Percentiles rank a stretch among this genome's conserved stretches.
Conservation (phyloP, 1,140 invertebrate genomes). For the Hermatobates lingyangjiaoensis region DNA sequence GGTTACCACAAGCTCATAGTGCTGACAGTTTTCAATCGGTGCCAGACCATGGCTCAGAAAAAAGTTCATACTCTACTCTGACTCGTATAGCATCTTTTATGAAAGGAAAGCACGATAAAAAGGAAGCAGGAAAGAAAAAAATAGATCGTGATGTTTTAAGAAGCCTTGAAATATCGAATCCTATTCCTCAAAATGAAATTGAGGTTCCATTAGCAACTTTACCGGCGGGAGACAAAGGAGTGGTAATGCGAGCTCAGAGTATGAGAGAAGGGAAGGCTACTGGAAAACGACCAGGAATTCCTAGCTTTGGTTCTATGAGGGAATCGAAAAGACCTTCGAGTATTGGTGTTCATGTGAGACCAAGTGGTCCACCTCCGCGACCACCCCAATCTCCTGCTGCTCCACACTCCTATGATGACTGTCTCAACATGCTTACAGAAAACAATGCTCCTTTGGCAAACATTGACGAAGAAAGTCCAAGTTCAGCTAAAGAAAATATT, state of each 20-base stretch:
- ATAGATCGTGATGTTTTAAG: slow-evolving; percentile 46
- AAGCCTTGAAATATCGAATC: slow-evolving; percentile 60
- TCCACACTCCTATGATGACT: slow-evolving; percentile 43
- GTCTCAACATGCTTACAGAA: slow-evolving; percentile 38
- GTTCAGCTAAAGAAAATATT: slow-evolving; percentile 45
- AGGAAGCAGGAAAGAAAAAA: slow-evolving; percentile 11
- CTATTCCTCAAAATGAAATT: slow-evolving; percentile 48
- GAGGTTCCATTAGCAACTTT: slow-evolving; percentile 31
- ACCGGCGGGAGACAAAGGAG: slow-evolving; percentile 27
- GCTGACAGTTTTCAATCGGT: too few species aligned
- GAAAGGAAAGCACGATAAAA: slow-evolving; percentile 22
- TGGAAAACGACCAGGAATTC: slow-evolving; percentile 35
- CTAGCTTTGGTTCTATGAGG: slow-evolving; percentile 61
- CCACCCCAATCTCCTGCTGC: slow-evolving; percentile 32
- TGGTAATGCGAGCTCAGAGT: slow-evolving; percentile 52
- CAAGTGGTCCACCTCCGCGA: slow-evolving; percentile 38
- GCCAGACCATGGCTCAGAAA: too few species aligned
- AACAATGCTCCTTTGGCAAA: slow-evolving; percentile 32
- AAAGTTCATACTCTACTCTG: slow-evolving; percentile 23
- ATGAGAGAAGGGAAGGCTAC: slow-evolving; percentile 39
- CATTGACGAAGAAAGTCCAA: slow-evolving; percentile 38
- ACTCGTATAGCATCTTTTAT: slow-evolving; percentile 59
- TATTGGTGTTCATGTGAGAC: slow-evolving; percentile 35
- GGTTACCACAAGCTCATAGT: background rate
- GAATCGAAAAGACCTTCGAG: slow-evolving; percentile 46